Conservation (phyloP, 1,140 invertebrate genomes). For the Mylabris phalerata region DNA sequence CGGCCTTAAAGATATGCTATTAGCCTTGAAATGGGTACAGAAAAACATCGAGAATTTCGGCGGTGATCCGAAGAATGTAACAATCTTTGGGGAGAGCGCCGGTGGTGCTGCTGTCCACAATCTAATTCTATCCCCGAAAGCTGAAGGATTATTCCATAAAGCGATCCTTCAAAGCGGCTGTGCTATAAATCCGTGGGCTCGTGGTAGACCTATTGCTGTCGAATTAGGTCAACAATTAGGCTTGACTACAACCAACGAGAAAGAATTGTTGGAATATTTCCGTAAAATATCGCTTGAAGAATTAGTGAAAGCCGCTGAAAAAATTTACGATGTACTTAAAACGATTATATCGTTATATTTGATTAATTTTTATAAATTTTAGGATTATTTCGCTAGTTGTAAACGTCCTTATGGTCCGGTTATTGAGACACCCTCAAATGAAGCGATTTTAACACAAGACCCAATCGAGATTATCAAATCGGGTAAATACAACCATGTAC, state of each 20-base stretch:
- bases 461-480: conserved; percentile 29
- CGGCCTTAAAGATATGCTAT: too few relatives aligned
- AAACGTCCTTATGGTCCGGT: conserved; percentile 10
- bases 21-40: too few relatives aligned
- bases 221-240: conserved; percentile 3
- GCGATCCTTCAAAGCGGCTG: conserved; percentile 57
- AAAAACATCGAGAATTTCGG: too few relatives aligned
- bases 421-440: conserved; percentile 13
- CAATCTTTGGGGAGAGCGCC: too few relatives aligned
- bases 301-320: conserved; percentile 34
- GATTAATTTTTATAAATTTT: background rate
- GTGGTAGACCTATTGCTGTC: conserved; percentile 31
- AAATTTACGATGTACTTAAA: conserved; percentile 36
- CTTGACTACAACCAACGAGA: conserved; percentile 13
- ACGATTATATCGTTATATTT: background rate
- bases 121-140: conserved; percentile 23
- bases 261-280: conserved; percentile 19
- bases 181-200: conserved; percentile 42
- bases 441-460: conserved; percentile 28
- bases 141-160: conserved; percentile 50
- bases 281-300: conserved; percentile 35
- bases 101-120: too few relatives aligned
- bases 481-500: conserved; percentile 33
- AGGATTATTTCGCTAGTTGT: background rate
- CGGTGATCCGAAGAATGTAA: too few relatives aligned